These are phyloP conservation scores for Patella vulgata DNA, from an alignment of 1,140 invertebrate genomes.

Conservation along the genomic window DNA sequence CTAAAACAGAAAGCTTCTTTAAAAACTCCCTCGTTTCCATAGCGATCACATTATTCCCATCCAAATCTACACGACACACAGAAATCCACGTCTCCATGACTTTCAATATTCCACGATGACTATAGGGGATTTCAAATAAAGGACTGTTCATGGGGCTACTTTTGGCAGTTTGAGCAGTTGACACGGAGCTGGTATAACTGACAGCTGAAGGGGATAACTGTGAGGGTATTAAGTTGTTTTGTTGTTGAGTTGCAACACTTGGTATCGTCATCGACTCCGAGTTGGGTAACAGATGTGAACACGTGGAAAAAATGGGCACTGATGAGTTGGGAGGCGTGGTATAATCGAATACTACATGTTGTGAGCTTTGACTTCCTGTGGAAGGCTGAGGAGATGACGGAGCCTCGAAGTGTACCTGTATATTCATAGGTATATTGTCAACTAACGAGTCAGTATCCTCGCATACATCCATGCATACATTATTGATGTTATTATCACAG, in stretches of 20 bases:
- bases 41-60: slow-evolving; percentile 52
- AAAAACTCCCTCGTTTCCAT: slow-evolving; percentile 64
- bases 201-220: slow-evolving; percentile 11
- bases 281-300: slow-evolving; percentile 12
- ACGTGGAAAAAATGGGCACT: slow-evolving; percentile 13
- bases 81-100: slow-evolving; percentile 62
- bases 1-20: slow-evolving; percentile 59
- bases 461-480: slow-evolving; percentile 19
- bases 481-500: slow-evolving; percentile 29
- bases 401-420: slow-evolving; percentile 61
- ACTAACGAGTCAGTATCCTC: slow-evolving; percentile 32
- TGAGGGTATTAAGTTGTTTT: slow-evolving; percentile 2
- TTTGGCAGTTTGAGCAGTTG: slow-evolving; percentile 16
- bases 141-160: slow-evolving; percentile 7
- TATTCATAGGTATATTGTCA: slow-evolving; percentile 44
- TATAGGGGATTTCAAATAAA: slow-evolving; percentile 52
- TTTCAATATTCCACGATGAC: slow-evolving; percentile 58
- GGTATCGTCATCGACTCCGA: slow-evolving; percentile 11
- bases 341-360: slow-evolving; percentile 49
- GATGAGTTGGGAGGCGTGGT: slow-evolving; percentile 30
- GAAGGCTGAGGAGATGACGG: slow-evolving; percentile 56
- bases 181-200: slow-evolving; percentile 14
- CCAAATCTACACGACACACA: slow-evolving; percentile 57
- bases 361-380: slow-evolving; percentile 56
- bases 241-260: slow-evolving; percentile 8